phyloP scores from a whole-genome alignment of 2,888 invertebrate genomes.

The Antheraea assamensis region DNA sequence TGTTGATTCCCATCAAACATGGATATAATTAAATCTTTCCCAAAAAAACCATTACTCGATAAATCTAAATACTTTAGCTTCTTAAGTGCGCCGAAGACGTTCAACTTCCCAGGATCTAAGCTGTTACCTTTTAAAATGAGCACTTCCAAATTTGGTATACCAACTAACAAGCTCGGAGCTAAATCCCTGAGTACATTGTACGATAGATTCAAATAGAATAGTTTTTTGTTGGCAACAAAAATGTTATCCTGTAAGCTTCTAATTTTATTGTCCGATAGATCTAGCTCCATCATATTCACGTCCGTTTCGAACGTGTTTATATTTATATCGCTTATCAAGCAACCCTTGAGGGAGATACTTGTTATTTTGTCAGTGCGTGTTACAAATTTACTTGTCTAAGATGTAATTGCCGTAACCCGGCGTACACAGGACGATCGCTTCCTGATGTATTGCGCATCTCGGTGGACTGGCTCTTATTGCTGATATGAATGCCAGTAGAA shows the following conservation, averaged over 20 bases:
- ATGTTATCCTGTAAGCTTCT: conserved; percentile 35
- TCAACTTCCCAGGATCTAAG: conserved; percentile 34
- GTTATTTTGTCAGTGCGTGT: conserved; percentile 45
- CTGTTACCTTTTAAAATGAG: conserved; percentile 43
- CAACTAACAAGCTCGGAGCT: conserved; percentile 38
- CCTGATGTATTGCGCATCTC: conserved; percentile 32
- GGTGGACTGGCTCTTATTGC: conserved; percentile 34
- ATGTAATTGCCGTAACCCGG: conserved; percentile 38
- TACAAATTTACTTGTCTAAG: conserved; percentile 44
- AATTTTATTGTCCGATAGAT: conserved; percentile 44
- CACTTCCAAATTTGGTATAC: conserved; percentile 33
- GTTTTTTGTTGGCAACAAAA: conserved; percentile 35
- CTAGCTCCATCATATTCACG: conserved; percentile 34
- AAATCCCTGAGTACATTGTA: conserved; percentile 38
- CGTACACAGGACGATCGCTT: conserved; percentile 35
- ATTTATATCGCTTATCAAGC: conserved; percentile 42
- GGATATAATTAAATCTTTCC: conserved; percentile 42
- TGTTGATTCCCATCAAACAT: conserved; percentile 36
- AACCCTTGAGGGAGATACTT: conserved; percentile 40
- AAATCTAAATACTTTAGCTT: conserved; percentile 44
- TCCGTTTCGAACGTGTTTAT: conserved; percentile 40
- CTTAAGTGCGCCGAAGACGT: conserved; percentile 36
- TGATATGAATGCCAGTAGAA: conserved; percentile 23
- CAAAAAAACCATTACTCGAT: conserved; percentile 49
- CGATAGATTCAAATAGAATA: conserved; percentile 39